Percentiles rank a stretch among this genome's conserved stretches.
Evolutionary conservation across 2,113 vertebrate genomes (phyloP).

Genomic region (Anthoscopus minutus): DNA sequence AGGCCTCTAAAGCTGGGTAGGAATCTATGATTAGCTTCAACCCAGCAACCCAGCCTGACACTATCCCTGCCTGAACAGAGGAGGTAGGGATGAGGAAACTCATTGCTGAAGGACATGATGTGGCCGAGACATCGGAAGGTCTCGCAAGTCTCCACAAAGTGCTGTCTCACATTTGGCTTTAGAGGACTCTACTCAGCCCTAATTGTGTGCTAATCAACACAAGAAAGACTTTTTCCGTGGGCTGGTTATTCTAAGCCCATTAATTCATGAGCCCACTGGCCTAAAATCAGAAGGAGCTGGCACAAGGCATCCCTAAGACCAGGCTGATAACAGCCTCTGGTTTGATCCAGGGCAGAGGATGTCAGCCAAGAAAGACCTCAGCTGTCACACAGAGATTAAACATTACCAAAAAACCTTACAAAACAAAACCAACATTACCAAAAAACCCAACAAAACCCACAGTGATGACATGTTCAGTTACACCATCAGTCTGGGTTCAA

Average conservation of each 20-base stretch:
- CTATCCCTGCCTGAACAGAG: background rate
- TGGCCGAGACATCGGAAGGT: rapidly evolving
- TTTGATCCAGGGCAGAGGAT: background rate
- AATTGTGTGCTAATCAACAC: background rate
- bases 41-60: background rate
- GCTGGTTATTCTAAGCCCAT: background rate
- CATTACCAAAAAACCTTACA: background rate
- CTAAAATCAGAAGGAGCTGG: background rate
- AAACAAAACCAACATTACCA: background rate
- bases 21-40: background rate
- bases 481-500: background rate
- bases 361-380: slow-evolving; percentile 14
- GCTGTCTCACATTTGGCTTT: background rate
- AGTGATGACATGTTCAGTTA: background rate
- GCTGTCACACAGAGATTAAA: background rate
- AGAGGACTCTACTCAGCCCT: background rate
- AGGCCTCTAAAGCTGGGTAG: background rate
- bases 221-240: background rate
- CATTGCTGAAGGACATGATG: background rate
- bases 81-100: background rate
- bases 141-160: background rate
- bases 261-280: background rate
- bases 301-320: background rate
- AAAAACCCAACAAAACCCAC: background rate
- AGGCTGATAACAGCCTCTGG: background rate